Evolutionary conservation across 2,113 vertebrate species (phyloP), one percentile per base, ranked within the genome.

Genomic region (Trogon surrucura): DNA sequence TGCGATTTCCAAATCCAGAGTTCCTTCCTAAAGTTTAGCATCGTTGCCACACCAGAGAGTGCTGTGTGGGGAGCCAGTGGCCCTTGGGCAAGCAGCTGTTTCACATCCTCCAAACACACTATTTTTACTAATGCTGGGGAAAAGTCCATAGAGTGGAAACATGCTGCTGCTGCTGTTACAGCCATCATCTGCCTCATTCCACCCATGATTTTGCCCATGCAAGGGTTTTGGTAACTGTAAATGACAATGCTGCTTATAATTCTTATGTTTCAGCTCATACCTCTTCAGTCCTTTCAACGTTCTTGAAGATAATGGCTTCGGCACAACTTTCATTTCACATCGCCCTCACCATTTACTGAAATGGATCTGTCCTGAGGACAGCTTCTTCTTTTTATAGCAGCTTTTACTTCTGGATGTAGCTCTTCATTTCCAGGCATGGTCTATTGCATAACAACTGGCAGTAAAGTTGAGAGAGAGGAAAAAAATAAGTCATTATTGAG

Each of bases 381-480:
- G 53, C 65, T 83, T 45, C 56, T 83, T 74, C 83, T 96, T 95
- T 96, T 91, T 87, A 93, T 75, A 86, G 77, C 36, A 79, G 57
- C 30, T 87, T 84, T 82, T 77, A 78, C 71, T 86, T 90, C 64
- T 47, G 73, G 30, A 84, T 47, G 36, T 36, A 89, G 53, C 69
- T 87, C 58, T 92, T 94, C 32, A 65, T 96, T 91, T 94, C 83
- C 77, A 92, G 72, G 25, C 77, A 81, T 13, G 41, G 60, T 38
- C 22, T 72, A 36, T 82, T 85, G 57, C 12, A 2, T 69, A 88
- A 83, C 2, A 3, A 75, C 56, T 10, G 1, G 48, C 67, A 36
- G 73, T 45, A 29, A 81, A 71, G 78, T 41, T 81, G n/a, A 66
- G 36, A 45, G 21, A 58, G 14, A 44, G 9, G 53, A 10, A 54